Evolutionary conservation across 2,113 vertebrate genomes (phyloP), one percentile per base, ranked within the genome.

Genomic region (Ceratotherium simum): DNA sequence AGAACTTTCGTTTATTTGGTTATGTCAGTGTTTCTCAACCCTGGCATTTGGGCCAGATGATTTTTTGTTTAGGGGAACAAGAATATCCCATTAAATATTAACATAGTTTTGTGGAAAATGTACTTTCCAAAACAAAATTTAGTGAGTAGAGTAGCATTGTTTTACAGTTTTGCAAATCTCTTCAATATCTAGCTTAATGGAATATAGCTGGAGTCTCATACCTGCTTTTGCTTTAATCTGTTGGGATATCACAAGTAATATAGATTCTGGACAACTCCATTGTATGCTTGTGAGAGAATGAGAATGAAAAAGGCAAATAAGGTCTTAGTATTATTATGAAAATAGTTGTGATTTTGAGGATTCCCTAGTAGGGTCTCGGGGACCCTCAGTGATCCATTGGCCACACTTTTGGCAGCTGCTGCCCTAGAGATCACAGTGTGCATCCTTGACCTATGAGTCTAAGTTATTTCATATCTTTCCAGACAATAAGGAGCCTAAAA

Each of bases 271-370:
- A 72, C 64, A 87, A 54, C 23, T 79, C 23, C 48, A 58, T 72
- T 73, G 25, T 73, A 86, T 29, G 80, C n/a, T 79, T 54, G 20
- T 54, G 91, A 80, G 39, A 94, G 48, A 96, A 73, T 73, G 84
- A 62, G 36, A 80, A 14, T 64, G 76, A 75, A 85, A 90, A 91
- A 70, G 64, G 27, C n/a, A 91, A 20, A 36, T 91, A 79, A 51
- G 20, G 1, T 90, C 13, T 56, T 87, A 4, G 16, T 86, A 54
- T 87, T 94, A 54, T 58, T 75, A 42, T 56, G 96, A 85, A 94
- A 92, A 89, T 36, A 85, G 72, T 60, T 94, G n/a, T 85, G 73
- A 65, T 81, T 90, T 76, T 92, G 73, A 97, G 6, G 58, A 69
- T 60, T 21, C n/a, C 21, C n/a, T 95, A 46, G 21, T 39, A 79